These are phyloP conservation scores for Callopanchax toddi DNA, from an alignment of 2,113 vertebrate genomes.

Conservation along the genomic window DNA sequence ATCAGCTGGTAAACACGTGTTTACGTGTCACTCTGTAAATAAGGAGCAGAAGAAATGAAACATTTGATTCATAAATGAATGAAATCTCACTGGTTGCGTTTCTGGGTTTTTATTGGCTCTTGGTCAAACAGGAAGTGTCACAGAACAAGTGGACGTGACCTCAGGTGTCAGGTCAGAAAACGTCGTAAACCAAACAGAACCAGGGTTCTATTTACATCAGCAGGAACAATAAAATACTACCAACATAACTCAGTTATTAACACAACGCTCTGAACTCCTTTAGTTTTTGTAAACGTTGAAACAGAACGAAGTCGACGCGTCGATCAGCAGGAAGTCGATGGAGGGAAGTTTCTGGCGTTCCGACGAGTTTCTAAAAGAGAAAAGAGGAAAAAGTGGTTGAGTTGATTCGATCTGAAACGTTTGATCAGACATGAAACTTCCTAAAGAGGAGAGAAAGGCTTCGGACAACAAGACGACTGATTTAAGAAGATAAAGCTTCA, in stretches of 20 bases:
- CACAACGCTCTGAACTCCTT: too few species aligned
- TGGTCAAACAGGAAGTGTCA: not conserved
- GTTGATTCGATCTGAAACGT: not conserved
- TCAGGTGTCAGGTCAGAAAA: too few species aligned
- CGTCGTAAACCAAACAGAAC: not conserved
- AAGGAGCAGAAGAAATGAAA: too few species aligned
- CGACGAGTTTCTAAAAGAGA: not conserved
- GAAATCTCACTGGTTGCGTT: too few species aligned
- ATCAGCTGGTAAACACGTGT: too few species aligned
- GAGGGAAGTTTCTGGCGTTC: not conserved
- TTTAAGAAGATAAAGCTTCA: too few species aligned
- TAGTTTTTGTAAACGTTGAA: not conserved
- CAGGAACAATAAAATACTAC: not conserved
- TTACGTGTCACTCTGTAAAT: too few species aligned
- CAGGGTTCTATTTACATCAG: not conserved
- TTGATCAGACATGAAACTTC: accelerated
- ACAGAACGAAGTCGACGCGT: not conserved
- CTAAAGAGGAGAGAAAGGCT: not conserved
- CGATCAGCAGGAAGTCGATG: not conserved
- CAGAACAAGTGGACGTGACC: not conserved
- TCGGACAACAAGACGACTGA: too few species aligned
- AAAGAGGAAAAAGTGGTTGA: not conserved
- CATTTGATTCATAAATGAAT: too few species aligned
- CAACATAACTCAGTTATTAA: not conserved
- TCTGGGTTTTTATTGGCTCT: not conserved